Evolutionary conservation across 2,113 vertebrate species (phyloP).

Genomic region (Oreotrochilus melanogaster): DNA sequence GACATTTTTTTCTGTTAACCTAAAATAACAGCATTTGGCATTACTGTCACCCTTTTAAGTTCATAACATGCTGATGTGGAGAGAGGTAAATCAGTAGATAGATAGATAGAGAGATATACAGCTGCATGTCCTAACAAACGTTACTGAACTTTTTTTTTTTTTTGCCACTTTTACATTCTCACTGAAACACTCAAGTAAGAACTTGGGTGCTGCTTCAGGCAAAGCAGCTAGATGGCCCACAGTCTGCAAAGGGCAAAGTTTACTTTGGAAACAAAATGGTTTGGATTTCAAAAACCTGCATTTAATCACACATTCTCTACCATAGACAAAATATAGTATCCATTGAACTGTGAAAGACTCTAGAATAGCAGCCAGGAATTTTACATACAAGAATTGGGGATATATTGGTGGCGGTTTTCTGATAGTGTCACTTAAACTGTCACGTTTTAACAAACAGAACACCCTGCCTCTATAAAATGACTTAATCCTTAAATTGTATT

Average conservation of each 20-base stretch:
- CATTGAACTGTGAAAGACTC: constrained; percentile 73
- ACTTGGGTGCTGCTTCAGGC: constrained; percentile 41
- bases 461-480: constrained; percentile 71
- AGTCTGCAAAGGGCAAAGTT: constrained; percentile 34
- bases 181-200: constrained; percentile 30
- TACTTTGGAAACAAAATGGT: constrained; percentile 62
- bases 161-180: constrained; percentile 34
- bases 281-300: constrained; percentile 48
- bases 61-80: constrained; percentile 8
- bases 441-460: constrained; percentile 67
- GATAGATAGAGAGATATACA: not conserved
- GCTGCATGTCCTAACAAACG: constrained; percentile 35
- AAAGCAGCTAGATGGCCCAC: constrained; percentile 9
- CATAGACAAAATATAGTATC: constrained; percentile 69
- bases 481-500: constrained; percentile 72
- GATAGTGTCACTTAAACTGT: constrained; percentile 72
- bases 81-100: not conserved
- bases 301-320: constrained; percentile 69
- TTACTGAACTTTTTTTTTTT: not conserved
- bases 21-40: not conserved
- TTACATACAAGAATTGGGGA: constrained; percentile 71
- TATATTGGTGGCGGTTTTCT: constrained; percentile 73
- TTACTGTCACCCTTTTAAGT: constrained; percentile 23
- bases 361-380: constrained; percentile 73
- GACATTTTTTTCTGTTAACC: not conserved